These are phyloP conservation scores for Reticulitermes speratus DNA, from an alignment of 1,140 invertebrate genomes.

Conservation along the genomic window DNA sequence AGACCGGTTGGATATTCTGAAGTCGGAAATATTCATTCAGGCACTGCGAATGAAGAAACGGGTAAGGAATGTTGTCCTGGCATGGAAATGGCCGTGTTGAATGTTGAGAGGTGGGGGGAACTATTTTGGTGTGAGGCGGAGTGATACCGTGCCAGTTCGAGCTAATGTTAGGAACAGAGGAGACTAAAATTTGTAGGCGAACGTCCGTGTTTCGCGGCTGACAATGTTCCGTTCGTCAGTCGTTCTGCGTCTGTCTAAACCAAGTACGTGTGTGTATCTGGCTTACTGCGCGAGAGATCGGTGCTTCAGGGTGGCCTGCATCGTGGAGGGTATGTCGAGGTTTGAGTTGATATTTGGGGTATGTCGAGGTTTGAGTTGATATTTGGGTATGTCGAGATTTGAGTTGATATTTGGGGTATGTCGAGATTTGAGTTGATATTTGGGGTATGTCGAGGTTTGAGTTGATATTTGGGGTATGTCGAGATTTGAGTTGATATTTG, in stretches of 20 bases:
- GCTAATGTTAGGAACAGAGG: conserved; percentile 1
- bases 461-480: conserved; percentile 24
- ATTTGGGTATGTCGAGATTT: conserved; percentile 20
- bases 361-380: background rate
- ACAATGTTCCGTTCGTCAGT: conserved; percentile 28
- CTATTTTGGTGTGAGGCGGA: conserved; percentile 14
- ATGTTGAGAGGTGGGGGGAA: background rate
- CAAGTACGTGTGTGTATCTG: conserved; percentile 28
- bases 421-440: background rate
- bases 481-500: background rate
- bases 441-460: conserved; percentile 15
- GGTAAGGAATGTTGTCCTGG: background rate
- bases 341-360: conserved; percentile 19
- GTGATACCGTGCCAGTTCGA: background rate
- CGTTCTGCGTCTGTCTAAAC: conserved; percentile 22
- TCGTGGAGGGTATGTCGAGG: conserved; percentile 26
- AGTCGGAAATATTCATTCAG: background rate
- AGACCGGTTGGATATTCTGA: background rate
- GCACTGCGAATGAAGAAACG: background rate
- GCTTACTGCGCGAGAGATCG: conserved; percentile 25
- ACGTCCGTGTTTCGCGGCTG: background rate
- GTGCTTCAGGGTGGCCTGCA: conserved; percentile 28
- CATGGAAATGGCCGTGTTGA: background rate
- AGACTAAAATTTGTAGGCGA: background rate
- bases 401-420: conserved; percentile 21